Base-by-base conservation (phyloP, 2,888 invertebrate genomes). In the Chironomus riparius region DNA sequence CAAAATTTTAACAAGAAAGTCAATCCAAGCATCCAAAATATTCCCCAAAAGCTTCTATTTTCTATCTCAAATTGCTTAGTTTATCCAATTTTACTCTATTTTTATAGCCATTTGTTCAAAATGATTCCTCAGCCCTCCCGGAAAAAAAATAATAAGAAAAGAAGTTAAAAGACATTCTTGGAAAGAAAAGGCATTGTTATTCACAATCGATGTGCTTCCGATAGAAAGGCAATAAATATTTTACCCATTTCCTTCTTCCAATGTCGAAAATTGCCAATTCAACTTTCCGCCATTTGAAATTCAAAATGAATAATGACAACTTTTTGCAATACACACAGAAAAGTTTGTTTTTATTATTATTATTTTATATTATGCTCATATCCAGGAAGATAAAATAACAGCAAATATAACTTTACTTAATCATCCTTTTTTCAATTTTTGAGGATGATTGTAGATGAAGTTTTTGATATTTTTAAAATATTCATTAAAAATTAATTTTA, bases 251-350 rank as follows among this genome's bases (percentile, higher is more conserved):
- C 65, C 65, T 65, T 65, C 65, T 65, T 65, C 18, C 10, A 15
- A 4, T 65, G 65, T 65, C 65, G 70, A 70, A 70, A 71, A 71
- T 71, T 71, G 71, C 71, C 71, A 71, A 71, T 71, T 71, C 71
- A 71, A 47, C 47, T 50, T 71, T 61, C 71, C 70, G 70, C 47
- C 56, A 56, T 56, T 56, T 56, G 56, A 56, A 56, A 56, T 56
- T 56, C 56, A 56, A 56, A 56, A 56, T 56, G 56, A 56, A 56
- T 56, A 56, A 56, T 56, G 56, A 56, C 56, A 15, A 56, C n/a
- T 38, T 38, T 38, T 38, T 38, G 38, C 38, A 38, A 38, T 38
- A 38, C 38, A 38, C 38, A 38, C 38, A 38, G 38, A 38, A 38
- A 38, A 38, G 38, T 38, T 38, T 38, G 10, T 38, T 38, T 38